Conservation (phyloP, 2,113 vertebrate species). For the Zosterops borbonicus region DNA sequence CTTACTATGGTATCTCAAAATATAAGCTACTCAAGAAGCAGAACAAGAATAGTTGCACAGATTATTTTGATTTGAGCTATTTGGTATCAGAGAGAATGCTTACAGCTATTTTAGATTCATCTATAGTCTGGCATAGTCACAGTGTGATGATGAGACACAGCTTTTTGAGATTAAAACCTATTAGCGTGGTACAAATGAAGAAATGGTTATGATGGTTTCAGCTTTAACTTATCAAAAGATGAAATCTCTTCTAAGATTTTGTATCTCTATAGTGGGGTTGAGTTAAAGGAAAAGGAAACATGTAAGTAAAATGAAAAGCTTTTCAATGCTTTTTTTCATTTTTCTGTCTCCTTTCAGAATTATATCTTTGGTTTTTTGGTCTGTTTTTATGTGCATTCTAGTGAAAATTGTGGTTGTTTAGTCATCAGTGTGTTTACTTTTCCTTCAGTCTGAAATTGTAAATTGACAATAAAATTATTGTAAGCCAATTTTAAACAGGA, state of each 20-base stretch:
- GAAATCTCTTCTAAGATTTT: not conserved
- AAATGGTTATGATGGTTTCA: not conserved
- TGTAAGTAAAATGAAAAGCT: not conserved
- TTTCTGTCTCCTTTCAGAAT: not conserved
- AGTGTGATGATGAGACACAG: not conserved
- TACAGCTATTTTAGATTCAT: not conserved
- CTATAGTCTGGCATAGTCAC: not conserved
- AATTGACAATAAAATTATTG: conserved; percentile 22
- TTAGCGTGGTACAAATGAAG: not conserved
- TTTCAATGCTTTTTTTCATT: not conserved
- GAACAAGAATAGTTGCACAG: not conserved
- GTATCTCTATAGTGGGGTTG: fast-evolving
- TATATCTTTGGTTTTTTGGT: not conserved
- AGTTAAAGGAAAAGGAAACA: not conserved
- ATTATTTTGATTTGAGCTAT: not conserved
- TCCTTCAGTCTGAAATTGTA: not conserved
- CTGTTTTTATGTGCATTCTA: not conserved
- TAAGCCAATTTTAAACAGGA: not conserved
- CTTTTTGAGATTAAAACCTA: not conserved
- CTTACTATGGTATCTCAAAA: not conserved
- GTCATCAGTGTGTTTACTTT: not conserved
- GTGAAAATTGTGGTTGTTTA: conserved; percentile 3
- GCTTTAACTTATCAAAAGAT: not conserved
- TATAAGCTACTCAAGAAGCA: not conserved
- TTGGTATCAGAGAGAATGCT: not conserved